These are phyloP conservation scores for Percopsis omiscomaycus DNA, from an alignment of 2,797 vertebrate species.

Conservation along the genomic window DNA sequence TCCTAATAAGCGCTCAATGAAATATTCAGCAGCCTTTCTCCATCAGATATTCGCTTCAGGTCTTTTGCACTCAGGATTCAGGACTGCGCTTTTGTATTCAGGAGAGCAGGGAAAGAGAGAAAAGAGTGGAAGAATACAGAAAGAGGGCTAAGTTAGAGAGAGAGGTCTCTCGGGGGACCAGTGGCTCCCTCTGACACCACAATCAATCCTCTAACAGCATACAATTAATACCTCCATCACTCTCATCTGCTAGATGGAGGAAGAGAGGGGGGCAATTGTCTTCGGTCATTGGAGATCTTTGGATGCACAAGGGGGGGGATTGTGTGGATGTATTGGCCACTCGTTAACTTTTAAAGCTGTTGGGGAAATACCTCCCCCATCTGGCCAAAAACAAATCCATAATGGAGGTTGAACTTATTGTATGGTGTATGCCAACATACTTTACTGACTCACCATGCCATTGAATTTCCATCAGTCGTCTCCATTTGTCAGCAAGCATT, in stretches of 20 bases:
- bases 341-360: too few relatives aligned
- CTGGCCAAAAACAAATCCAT: too few relatives aligned
- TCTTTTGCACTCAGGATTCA: constrained; percentile 21
- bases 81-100: constrained; percentile 42
- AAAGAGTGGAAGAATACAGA: constrained; percentile 11
- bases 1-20: constrained; percentile 54
- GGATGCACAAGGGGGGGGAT: too few relatives aligned
- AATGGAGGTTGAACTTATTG: too few relatives aligned
- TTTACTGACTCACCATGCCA: too few relatives aligned
- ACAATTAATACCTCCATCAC: constrained; percentile 57
- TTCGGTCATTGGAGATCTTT: too few relatives aligned
- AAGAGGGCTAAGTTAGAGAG: constrained; percentile 27
- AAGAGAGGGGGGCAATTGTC: neutral
- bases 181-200: constrained; percentile 16
- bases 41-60: constrained; percentile 47
- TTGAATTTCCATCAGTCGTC: too few relatives aligned
- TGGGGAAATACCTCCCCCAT: too few relatives aligned
- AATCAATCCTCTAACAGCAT: constrained; percentile 58
- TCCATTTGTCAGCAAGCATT: too few relatives aligned
- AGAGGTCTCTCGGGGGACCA: constrained; percentile 38
- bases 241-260: constrained; percentile 29
- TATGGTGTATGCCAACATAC: too few relatives aligned
- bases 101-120: constrained; percentile 1
- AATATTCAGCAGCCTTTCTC: constrained; percentile 59
- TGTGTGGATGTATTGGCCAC: too few relatives aligned